Evolutionary conservation across 2,888 invertebrate genomes (phyloP), one percentile per base, ranked within the genome.

Genomic region (Lasioglossum lativentre): DNA sequence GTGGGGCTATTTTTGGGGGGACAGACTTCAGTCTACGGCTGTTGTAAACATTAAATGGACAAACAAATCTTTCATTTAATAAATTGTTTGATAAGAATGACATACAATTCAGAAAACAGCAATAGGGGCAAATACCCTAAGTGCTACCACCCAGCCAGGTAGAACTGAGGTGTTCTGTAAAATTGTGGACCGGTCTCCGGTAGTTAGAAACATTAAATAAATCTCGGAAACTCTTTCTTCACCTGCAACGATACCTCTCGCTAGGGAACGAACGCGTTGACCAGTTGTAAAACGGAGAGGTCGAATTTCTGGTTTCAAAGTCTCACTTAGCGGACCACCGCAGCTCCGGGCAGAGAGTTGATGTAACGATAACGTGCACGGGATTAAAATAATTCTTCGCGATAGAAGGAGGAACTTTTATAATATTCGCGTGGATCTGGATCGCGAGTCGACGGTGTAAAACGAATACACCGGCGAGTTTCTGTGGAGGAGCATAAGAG

Each of bases 401-500:
- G n/a, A n/a, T n/a, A 68, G 30, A 73, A 56, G 47, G 56, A 56
- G 63, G 63, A 34, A 63, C 59, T 77, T 83, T 81, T 77, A 80
- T 75, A 83, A 80, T 86, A n/a, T 78, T 83, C 81, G 70, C 30
- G 79, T 78, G 86, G 75, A 56, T 56, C 72, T 59, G 79, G 79
- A 82, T 75, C 82, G 79, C 81, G 78, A n/a, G 72, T 72, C 75
- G 75, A 81, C 78, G 78, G 80, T n/a, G n/a, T 70, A 78, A 87
- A 86, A 87, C 77, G 86, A 83, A 86, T 78, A 79, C 73, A n/a
- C n/a, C n/a, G 74, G 56, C 82, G 80, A 78, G 70, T 38, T 85
- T 77, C 79, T 77, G 70, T 68, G 74, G 80, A 89, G 89, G 89
- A 89, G 90, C 86, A 83, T 82, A 82, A 82, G 83, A 90, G 56